Conservation (phyloP, 2,113 vertebrate species). For the Colossoma macropomum region DNA sequence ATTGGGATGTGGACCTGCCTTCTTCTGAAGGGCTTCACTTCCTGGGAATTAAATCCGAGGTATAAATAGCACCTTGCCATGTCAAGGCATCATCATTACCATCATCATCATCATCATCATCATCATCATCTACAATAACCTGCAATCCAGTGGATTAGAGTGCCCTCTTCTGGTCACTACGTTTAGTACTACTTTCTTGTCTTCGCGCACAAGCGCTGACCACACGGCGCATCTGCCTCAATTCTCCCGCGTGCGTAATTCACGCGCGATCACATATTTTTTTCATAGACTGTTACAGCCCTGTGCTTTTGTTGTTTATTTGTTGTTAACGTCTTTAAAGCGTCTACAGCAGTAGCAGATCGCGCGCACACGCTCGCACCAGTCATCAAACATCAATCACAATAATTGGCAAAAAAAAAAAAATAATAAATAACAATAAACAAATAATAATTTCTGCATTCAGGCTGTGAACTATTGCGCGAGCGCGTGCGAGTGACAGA, state of each 20-base stretch:
- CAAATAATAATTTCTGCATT: background rate
- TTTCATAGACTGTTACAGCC: too few species aligned
- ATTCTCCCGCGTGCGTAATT: background rate
- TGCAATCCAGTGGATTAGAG: slow-evolving; percentile 21
- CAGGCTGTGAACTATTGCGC: background rate
- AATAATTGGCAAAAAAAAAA: too few species aligned
- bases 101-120: background rate
- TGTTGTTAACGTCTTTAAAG: too few species aligned
- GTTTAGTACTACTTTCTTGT: background rate
- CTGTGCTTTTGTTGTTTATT: too few species aligned
- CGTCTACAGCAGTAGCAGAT: too few species aligned
- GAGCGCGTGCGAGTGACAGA: too few species aligned
- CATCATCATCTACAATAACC: background rate
- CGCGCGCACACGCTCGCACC: too few species aligned
- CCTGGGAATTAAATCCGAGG: slow-evolving; percentile 22
- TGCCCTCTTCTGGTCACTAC: slow-evolving; percentile 39
- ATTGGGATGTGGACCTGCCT: background rate
- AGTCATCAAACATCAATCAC: too few species aligned
- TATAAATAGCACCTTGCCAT: slow-evolving; percentile 44
- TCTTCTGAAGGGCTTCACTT: slow-evolving; percentile 16
- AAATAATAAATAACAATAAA: too few species aligned
- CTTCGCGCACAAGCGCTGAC: background rate
- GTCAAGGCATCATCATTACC: slow-evolving; percentile 7
- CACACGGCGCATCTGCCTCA: background rate
- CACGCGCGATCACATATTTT: too few species aligned